Base-by-base conservation (phyloP, 2,797 vertebrate species). In the Xenops minutus region DNA sequence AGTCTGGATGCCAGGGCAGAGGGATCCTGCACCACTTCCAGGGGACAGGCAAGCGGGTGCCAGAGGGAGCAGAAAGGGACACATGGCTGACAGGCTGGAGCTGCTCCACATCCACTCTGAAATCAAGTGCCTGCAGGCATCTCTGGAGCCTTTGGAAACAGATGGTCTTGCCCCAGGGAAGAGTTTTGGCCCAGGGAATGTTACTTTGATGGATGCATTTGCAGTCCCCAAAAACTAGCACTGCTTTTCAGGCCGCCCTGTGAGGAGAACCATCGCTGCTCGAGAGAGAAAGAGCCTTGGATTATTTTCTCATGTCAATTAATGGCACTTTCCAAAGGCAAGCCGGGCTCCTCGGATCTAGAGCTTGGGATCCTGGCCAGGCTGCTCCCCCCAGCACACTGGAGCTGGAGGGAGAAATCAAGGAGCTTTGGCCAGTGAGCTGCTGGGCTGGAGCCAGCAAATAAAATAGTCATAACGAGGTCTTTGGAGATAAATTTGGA, bases 281-380 rank as follows among this genome's bases (percentile, higher is more conserved):
- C 4, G 12, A 71, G 84, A 88, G 94, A 91, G 89, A 96, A 95
- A 85, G 67, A 69, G 84, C 43, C 75, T 68, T 37, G 95, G 83
- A 94, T 95, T 81, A 93, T 96, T 96, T 96, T 96, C 96, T 95
- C 94, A 90, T 96, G 96, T 95, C 94, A 96, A 93, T 95, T 94
- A 95, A 92, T 4, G 0, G 67, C 6, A 12, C 61, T 96, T 96
- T 94, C 88, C 89, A 95, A 96, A 97, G 91, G 95, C 79, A 93
- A 95, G 44, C 83, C 13, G 2, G 74, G 80, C 93, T 95, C 59
- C 88, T 86, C 68, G 22, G 83, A 94, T 67, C 93, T 93, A 18
- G 80, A 90, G 82, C 80, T 55, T 0, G 83, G 96, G 96, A 95
- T 55, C 71, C 24, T 0, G 0, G 88, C 95, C 96, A 96, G 94